These are phyloP conservation scores for Coreoperca whiteheadi DNA, from an alignment of 2,113 vertebrate genomes.

Conservation along the genomic window DNA sequence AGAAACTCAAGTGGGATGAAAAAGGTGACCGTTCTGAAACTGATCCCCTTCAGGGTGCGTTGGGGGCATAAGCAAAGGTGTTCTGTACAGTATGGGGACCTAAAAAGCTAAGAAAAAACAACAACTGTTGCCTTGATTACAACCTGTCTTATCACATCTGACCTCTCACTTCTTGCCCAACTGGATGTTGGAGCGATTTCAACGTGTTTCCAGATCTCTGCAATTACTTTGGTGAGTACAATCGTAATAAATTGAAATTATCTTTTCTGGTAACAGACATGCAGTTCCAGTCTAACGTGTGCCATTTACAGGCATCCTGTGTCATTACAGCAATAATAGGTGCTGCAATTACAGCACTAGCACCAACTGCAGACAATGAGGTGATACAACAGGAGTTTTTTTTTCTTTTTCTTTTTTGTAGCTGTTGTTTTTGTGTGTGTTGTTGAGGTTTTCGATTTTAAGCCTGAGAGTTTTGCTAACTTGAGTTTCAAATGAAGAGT, in stretches of 20 bases:
- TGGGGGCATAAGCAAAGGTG: background rate
- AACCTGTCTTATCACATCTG: background rate
- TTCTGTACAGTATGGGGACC: background rate
- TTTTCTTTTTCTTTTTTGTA: background rate
- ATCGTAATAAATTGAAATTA: background rate
- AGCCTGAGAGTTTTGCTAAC: background rate
- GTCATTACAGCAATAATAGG: background rate
- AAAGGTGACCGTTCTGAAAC: background rate
- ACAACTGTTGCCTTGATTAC: background rate
- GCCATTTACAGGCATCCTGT: background rate
- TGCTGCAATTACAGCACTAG: background rate
- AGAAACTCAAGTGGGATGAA: background rate
- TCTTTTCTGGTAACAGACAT: background rate
- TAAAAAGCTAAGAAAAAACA: background rate
- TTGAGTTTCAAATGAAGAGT: background rate
- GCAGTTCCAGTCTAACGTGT: background rate
- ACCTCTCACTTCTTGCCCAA: background rate
- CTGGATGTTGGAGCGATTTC: background rate
- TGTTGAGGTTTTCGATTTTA: background rate
- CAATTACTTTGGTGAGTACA: background rate
- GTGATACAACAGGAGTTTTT: background rate
- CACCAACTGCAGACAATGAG: background rate
- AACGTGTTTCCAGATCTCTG: background rate
- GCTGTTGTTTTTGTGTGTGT: background rate
- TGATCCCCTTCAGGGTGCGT: background rate